Conservation (phyloP, 2,888 invertebrate species). For the Drosophila monieri region DNA sequence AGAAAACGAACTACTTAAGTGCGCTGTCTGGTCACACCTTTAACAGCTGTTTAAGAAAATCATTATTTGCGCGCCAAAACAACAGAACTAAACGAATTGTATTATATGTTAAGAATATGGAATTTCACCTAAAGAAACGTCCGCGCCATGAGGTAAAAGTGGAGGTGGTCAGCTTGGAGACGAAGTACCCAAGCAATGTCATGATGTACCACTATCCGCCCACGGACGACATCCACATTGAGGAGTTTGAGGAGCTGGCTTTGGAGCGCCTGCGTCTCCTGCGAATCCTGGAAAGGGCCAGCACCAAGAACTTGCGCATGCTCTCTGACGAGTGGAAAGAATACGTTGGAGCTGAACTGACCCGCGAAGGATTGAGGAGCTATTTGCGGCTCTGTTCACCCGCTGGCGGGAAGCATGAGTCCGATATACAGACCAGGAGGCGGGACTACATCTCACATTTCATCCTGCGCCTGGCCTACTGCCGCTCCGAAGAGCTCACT, state of each 20-base stretch:
- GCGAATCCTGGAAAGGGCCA: slow-evolving; percentile 90
- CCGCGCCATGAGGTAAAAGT: slow-evolving; percentile 71
- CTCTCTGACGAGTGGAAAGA: slow-evolving; percentile 89
- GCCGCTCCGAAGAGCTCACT: slow-evolving; percentile 92
- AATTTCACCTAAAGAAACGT: slow-evolving; percentile 76
- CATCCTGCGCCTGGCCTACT: slow-evolving; percentile 95
- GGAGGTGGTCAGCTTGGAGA: slow-evolving; percentile 83
- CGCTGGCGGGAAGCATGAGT: slow-evolving; percentile 85
- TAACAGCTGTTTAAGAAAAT: slow-evolving; percentile 10
- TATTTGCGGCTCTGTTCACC: slow-evolving; percentile 86
- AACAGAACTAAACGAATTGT: slow-evolving; percentile 10
- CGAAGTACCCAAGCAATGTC: slow-evolving; percentile 89
- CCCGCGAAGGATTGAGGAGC: slow-evolving; percentile 88
- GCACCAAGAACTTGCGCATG: slow-evolving; percentile 87
- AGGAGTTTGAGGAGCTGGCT: slow-evolving; percentile 95
- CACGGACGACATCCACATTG: slow-evolving; percentile 88
- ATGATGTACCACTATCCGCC: slow-evolving; percentile 92
- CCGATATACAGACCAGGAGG: slow-evolving; percentile 88
- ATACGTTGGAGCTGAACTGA: slow-evolving; percentile 87
- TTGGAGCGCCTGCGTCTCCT: slow-evolving; percentile 92
- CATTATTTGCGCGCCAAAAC: slow-evolving; percentile 35
- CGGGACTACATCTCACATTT: slow-evolving; percentile 97
- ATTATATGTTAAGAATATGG: slow-evolving; percentile 54
- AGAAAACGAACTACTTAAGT: neutral
- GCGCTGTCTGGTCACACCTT: neutral